phyloP scores from a whole-genome alignment of 2,888 invertebrate species.

The Ophonus ardosiacus region DNA sequence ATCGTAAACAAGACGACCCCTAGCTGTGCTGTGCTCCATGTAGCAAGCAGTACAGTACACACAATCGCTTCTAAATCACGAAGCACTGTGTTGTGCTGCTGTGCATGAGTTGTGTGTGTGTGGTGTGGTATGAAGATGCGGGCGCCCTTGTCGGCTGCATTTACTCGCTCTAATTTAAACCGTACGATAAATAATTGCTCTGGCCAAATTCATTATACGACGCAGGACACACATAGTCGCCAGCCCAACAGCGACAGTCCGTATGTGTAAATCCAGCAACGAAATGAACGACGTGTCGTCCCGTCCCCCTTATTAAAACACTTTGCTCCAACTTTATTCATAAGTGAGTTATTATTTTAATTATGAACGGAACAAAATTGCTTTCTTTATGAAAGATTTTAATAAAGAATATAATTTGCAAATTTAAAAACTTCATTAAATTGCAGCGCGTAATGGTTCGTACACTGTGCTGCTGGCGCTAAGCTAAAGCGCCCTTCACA shows the following conservation, averaged over 20 bases:
- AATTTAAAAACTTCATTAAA: slow-evolving; percentile 59
- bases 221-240: not conserved
- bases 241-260: not conserved
- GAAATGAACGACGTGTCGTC: not conserved
- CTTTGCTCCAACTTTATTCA: slow-evolving; percentile 57
- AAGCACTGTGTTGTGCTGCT: not conserved
- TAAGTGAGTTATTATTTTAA: slow-evolving; percentile 61
- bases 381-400: slow-evolving; percentile 58
- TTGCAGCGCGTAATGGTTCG: slow-evolving; percentile 45
- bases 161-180: slow-evolving; percentile 70
- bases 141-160: slow-evolving; percentile 49
- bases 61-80: slow-evolving; percentile 23
- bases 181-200: slow-evolving; percentile 70
- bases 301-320: slow-evolving; percentile 54
- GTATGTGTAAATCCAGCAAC: slow-evolving; percentile 4
- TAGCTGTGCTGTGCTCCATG: not conserved
- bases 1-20: slow-evolving; percentile 20
- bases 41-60: not conserved
- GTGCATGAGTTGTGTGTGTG: slow-evolving; percentile 1
- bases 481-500: slow-evolving; percentile 11
- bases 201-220: slow-evolving; percentile 70
- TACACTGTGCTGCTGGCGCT: slow-evolving; percentile 19
- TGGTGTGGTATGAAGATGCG: slow-evolving; percentile 6
- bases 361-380: slow-evolving; percentile 58
- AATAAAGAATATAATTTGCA: slow-evolving; percentile 58